These are phyloP conservation scores for Lepilemur ruficaudatus DNA, from an alignment of 2,797 vertebrate species.

Conservation along the genomic window DNA sequence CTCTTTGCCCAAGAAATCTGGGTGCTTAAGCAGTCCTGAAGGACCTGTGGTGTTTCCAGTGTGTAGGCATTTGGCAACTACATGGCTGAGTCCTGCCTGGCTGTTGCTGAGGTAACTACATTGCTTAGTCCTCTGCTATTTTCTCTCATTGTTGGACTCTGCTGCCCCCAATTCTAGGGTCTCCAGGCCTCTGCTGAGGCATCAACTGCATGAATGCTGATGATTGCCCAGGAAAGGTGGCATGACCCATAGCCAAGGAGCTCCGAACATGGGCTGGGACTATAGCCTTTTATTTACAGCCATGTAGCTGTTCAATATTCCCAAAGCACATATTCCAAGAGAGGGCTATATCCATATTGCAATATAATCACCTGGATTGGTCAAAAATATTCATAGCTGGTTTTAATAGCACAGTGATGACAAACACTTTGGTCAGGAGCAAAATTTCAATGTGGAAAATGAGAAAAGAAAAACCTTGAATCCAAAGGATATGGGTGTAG, in stretches of 20 bases:
- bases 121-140: neutral
- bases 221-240: neutral
- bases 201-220: neutral
- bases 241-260: neutral
- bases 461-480: neutral
- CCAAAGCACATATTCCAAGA: neutral
- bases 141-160: neutral
- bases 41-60: neutral
- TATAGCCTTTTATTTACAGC: neutral
- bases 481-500: neutral
- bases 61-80: neutral
- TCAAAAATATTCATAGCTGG: neutral
- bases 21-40: neutral
- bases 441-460: neutral
- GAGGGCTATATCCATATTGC: neutral
- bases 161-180: neutral
- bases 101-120: neutral
- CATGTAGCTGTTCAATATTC: neutral
- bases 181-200: neutral
- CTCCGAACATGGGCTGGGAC: neutral
- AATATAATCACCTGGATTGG: neutral
- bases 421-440: neutral
- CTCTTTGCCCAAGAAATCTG: neutral
- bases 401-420: neutral
- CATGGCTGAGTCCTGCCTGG: neutral